phyloP scores from a whole-genome alignment of 2,113 vertebrate genomes.

The Micronisus gabar region DNA sequence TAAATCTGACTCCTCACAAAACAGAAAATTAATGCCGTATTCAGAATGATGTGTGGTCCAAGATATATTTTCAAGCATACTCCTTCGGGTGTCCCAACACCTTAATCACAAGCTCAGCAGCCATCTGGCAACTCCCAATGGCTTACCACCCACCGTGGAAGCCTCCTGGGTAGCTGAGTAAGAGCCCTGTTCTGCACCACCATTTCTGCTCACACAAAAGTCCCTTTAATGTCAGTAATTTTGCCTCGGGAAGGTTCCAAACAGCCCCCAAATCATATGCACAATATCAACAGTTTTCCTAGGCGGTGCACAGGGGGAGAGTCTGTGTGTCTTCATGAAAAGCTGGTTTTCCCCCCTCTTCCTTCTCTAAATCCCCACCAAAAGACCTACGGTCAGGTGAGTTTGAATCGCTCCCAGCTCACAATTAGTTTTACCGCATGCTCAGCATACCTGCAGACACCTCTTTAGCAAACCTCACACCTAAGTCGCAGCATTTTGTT shows the following conservation, averaged over 20 bases:
- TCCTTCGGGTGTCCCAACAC: neutral
- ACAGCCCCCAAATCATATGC: neutral
- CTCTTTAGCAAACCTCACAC: neutral
- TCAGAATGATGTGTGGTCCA: constrained; percentile 8
- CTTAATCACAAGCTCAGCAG: neutral
- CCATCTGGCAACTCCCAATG: neutral
- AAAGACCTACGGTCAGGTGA: neutral
- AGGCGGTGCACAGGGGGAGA: neutral
- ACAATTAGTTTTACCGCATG: neutral
- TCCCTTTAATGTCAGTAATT: neutral
- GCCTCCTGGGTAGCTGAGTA: neutral
- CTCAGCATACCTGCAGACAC: neutral
- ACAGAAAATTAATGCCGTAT: neutral
- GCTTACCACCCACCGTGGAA: constrained; percentile 8
- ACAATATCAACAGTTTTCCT: neutral
- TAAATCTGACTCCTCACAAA: neutral
- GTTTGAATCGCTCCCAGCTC: neutral
- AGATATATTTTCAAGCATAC: neutral
- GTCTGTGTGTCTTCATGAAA: neutral
- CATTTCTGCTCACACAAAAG: neutral
- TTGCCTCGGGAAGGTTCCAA: neutral
- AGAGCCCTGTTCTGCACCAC: neutral
- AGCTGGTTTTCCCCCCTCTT: neutral
- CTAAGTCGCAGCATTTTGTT: neutral
- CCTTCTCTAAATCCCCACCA: neutral